phyloP scores from a whole-genome alignment of 92 coral and sea anemone species.

The Chrysogorgia sp. region DNA sequence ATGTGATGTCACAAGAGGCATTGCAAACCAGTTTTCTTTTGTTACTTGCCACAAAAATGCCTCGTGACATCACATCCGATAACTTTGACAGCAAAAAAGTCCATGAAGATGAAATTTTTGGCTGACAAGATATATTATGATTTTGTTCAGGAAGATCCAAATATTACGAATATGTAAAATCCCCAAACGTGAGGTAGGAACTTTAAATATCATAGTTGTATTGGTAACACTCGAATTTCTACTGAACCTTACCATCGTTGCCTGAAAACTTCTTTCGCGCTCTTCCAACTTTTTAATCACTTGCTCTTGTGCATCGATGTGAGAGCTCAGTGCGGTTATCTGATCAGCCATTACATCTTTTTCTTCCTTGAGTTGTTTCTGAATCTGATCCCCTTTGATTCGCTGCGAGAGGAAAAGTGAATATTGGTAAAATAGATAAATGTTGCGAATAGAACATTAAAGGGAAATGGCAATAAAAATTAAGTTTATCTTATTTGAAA shows the following conservation, averaged over 20 bases:
- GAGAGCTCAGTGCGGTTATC: conserved; percentile 85
- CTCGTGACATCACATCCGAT: too few relatives aligned
- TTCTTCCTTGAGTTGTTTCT: conserved; percentile 94
- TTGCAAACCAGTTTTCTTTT: too few relatives aligned
- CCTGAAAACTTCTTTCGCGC: conserved; percentile 81
- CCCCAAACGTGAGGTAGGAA: too few relatives aligned
- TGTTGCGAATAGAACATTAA: neutral
- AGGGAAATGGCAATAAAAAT: too few relatives aligned
- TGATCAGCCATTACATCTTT: conserved; percentile 95
- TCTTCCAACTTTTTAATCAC: conserved; percentile 85
- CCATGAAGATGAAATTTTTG: too few relatives aligned
- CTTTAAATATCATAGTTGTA: neutral
- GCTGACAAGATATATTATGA: too few relatives aligned
- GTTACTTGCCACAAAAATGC: too few relatives aligned
- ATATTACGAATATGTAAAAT: too few relatives aligned
- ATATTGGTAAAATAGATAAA: neutral
- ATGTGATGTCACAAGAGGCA: too few relatives aligned
- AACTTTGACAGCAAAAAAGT: too few relatives aligned
- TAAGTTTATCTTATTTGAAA: too few relatives aligned
- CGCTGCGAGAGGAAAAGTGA: conserved; percentile 58
- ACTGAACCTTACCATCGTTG: conserved; percentile 72
- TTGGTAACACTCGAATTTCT: neutral
- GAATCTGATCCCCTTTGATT: conserved; percentile 92
- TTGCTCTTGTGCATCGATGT: conserved; percentile 90
- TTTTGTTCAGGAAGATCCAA: too few relatives aligned